Evolutionary conservation across 2,113 vertebrate species (phyloP).

Genomic region (Dromas ardeola): DNA sequence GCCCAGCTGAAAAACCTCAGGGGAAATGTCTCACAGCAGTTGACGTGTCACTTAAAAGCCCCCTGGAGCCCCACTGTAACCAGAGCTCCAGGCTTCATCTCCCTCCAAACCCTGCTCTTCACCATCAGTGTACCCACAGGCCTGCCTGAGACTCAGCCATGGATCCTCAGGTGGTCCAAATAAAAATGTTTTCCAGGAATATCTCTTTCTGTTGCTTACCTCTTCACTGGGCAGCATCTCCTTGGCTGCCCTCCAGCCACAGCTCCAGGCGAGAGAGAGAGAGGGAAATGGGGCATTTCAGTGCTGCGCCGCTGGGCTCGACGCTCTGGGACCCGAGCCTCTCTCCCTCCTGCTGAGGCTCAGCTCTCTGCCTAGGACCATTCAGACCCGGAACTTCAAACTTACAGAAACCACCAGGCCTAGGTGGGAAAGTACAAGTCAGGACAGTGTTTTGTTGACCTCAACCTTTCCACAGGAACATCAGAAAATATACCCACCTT

Average conservation of each 20-base stretch:
- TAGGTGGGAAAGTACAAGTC: not conserved
- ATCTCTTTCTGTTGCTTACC: not conserved
- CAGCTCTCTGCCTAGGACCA: not conserved
- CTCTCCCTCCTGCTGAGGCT: not conserved
- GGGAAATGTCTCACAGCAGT: not conserved
- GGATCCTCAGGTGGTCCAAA: not conserved
- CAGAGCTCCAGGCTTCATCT: not conserved
- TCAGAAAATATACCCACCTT: not conserved
- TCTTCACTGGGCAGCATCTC: not conserved
- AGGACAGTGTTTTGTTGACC: not conserved
- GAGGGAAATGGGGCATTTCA: not conserved
- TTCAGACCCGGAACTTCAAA: not conserved
- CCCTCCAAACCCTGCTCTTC: not conserved
- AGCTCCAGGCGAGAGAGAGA: not conserved
- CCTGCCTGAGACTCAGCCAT: not conserved
- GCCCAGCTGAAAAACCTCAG: not conserved
- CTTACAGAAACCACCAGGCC: not conserved
- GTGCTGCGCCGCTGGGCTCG: not conserved
- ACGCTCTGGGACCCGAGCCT: not conserved
- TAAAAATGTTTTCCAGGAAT: not conserved
- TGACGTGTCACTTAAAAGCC: not conserved
- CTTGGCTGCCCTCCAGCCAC: not conserved
- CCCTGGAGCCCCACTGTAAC: not conserved
- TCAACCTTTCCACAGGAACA: not conserved
- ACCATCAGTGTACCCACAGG: not conserved